Evolutionary conservation across 2,797 vertebrate genomes (phyloP).

Genomic region (Epinephelus malabaricus): DNA sequence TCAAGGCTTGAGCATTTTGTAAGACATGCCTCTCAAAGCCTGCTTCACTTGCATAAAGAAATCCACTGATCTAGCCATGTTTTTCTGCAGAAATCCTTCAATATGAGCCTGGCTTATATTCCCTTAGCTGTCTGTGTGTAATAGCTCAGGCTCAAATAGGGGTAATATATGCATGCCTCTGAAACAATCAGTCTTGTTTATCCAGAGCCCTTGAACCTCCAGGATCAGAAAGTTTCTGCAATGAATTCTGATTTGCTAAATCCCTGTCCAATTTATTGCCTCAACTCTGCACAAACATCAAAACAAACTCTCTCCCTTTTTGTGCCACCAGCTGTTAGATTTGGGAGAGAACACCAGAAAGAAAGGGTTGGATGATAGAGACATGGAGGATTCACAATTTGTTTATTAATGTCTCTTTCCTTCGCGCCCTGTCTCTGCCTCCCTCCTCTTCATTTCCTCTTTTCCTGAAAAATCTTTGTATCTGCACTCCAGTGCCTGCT

Average conservation of each 20-base stretch:
- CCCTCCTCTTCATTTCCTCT: slow-evolving; percentile 27
- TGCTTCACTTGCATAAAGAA: slow-evolving; percentile 45
- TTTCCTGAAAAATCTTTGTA: slow-evolving; percentile 43
- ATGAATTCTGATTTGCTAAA: slow-evolving; percentile 83
- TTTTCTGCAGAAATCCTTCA: slow-evolving; percentile 54
- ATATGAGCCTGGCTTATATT: slow-evolving; percentile 61
- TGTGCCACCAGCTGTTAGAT: slow-evolving; percentile 71
- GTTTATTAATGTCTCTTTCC: slow-evolving; percentile 71
- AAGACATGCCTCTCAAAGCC: slow-evolving; percentile 30
- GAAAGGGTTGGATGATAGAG: slow-evolving; percentile 54
- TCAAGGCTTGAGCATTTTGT: slow-evolving; percentile 26
- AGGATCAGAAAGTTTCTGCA: slow-evolving; percentile 81
- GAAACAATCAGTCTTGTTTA: slow-evolving; percentile 85
- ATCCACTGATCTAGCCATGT: slow-evolving; percentile 53
- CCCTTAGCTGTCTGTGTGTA: slow-evolving; percentile 67
- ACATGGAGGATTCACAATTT: slow-evolving; percentile 66
- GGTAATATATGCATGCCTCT: slow-evolving; percentile 81
- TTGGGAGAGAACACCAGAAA: slow-evolving; percentile 60
- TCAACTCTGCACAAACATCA: slow-evolving; percentile 74
- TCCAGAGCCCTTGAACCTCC: slow-evolving; percentile 81
- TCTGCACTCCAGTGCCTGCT: slow-evolving; percentile 47
- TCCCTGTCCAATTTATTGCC: slow-evolving; percentile 84
- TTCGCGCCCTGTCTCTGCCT: slow-evolving; percentile 23
- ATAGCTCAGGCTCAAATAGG: slow-evolving; percentile 71
- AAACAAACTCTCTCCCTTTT: slow-evolving; percentile 71